These are phyloP conservation scores for Prosopocoilus inquinatus DNA, from an alignment of 2,888 invertebrate genomes.

Conservation along the genomic window DNA sequence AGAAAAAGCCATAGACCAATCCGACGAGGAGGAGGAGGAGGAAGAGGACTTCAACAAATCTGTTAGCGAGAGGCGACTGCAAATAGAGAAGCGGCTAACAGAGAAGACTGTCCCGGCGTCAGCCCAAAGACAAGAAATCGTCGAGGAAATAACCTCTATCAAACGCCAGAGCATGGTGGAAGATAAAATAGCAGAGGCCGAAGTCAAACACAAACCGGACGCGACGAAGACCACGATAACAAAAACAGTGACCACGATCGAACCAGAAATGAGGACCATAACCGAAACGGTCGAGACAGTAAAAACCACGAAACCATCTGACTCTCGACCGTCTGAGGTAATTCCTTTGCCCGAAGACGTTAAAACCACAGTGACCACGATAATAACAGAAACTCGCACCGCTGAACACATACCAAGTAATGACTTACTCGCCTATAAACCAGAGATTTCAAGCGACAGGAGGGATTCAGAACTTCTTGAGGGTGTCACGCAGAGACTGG, in stretches of 20 bases:
- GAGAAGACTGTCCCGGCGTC: slow-evolving; percentile 70
- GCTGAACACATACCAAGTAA: slow-evolving; percentile 24
- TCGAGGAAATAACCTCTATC: slow-evolving; percentile 67
- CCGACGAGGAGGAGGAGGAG: slow-evolving; percentile 54
- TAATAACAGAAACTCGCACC: slow-evolving; percentile 39
- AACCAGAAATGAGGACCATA: slow-evolving; percentile 24
- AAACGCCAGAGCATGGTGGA: slow-evolving; percentile 61
- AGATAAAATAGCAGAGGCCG: slow-evolving; percentile 57
- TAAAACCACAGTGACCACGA: slow-evolving; percentile 23
- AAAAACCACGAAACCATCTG: slow-evolving; percentile 26
- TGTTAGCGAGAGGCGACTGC: slow-evolving; percentile 73
- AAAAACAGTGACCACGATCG: slow-evolving; percentile 26
- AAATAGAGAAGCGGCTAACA: slow-evolving; percentile 72
- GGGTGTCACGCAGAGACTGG: slow-evolving; percentile 51
- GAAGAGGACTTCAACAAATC: slow-evolving; percentile 66
- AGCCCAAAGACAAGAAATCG: slow-evolving; percentile 70
- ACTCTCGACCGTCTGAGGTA: slow-evolving; percentile 20
- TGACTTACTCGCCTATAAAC: slow-evolving; percentile 20
- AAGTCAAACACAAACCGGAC: slow-evolving; percentile 50
- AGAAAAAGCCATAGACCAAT: slow-evolving; percentile 66
- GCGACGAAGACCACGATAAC: slow-evolving; percentile 36
- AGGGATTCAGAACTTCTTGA: slow-evolving; percentile 50
- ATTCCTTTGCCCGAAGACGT: slow-evolving; percentile 8
- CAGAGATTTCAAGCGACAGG: slow-evolving; percentile 24
- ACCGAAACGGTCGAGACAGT: slow-evolving; percentile 23